Base-by-base conservation (phyloP, 2,797 vertebrate species). In the Adelosebastes latens region DNA sequence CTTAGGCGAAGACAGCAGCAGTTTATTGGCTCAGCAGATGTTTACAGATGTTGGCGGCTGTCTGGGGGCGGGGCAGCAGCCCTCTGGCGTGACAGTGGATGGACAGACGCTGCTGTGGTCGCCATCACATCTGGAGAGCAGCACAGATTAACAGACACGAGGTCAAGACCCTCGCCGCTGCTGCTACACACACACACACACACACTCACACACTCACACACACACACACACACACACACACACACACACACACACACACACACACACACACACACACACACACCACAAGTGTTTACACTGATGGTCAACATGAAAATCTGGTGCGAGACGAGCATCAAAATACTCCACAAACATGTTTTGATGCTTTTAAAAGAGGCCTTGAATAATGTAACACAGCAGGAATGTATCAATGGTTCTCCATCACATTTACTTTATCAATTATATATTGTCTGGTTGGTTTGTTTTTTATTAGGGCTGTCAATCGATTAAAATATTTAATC, bases 91-190 rank as follows among this genome's bases (percentile, higher is more conserved):
- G 53, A 64, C 77, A 78, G 74, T 3, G 8, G 60, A 64, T 2
- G 55, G 80, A 73, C 29, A n/a, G 58, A 88, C 55, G 25, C 11
- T 14, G 0, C 62, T 8, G 22, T 3, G 60, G 72, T 66, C 46
- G 34, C 46, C 8, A 0, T 76, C 73, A 81, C 88, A 89, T 91
- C 80, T 89, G 89, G 85, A 82, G 39, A 81, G 18, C 29, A 24
- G 12, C 74, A 13, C 8, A 4, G 86, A 89, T 89, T 82, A 89
- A 22, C 72, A 70, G 59, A 60, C 70, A 64, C 0, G 0, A 77
- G 55, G 79, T 82, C 79, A 36, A 56, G 75, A 81, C 78, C 72
- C 66, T 67, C 2, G 9, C 69, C 61, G 53, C 68, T 29, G 0
- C 65, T 46, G 42, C 42, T 46, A n/a, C n/a, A n/a, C n/a, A n/a